Conservation (phyloP, 2,888 invertebrate species). For the Phaedon cochleariae region DNA sequence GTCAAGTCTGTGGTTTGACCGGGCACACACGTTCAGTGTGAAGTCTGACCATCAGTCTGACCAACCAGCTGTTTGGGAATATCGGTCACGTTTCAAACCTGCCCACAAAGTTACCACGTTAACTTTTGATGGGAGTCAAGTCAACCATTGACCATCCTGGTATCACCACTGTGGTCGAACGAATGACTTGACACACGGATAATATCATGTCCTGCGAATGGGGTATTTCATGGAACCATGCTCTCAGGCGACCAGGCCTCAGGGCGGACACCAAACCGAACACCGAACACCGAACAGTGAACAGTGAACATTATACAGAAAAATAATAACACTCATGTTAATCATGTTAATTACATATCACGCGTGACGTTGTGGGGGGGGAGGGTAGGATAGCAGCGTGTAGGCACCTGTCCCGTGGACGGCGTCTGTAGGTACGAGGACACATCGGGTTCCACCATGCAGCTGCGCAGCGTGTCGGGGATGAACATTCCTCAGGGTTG, state of each 20-base stretch:
- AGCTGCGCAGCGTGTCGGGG: slow-evolving; percentile 92
- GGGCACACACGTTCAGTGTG: too few species aligned
- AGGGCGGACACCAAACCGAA: slow-evolving; percentile 22
- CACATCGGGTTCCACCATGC: slow-evolving; percentile 95
- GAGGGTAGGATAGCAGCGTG: slow-evolving; percentile 68
- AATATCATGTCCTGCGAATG: too few species aligned
- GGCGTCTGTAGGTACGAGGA: slow-evolving; percentile 94
- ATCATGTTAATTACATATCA: slow-evolving; percentile 66
- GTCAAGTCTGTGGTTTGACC: too few species aligned
- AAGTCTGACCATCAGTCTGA: too few species aligned
- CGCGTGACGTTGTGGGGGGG: slow-evolving; percentile 61
- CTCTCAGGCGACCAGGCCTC: neutral
- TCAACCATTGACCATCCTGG: too few species aligned
- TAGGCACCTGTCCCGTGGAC: slow-evolving; percentile 91
- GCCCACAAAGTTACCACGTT: too few species aligned
- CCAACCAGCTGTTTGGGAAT: too few species aligned
- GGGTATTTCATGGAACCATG: neutral
- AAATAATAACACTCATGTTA: slow-evolving; percentile 63
- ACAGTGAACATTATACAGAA: slow-evolving; percentile 53
- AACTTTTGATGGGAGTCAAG: too few species aligned
- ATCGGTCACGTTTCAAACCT: too few species aligned
- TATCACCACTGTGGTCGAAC: too few species aligned
- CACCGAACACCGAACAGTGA: slow-evolving; percentile 43
- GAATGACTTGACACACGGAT: too few species aligned
- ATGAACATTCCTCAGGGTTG: slow-evolving; percentile 79